Evolutionary conservation across 1,140 invertebrate species (phyloP), one percentile per base, ranked within the genome.

Genomic region (Aphelenchoides avenae): DNA sequence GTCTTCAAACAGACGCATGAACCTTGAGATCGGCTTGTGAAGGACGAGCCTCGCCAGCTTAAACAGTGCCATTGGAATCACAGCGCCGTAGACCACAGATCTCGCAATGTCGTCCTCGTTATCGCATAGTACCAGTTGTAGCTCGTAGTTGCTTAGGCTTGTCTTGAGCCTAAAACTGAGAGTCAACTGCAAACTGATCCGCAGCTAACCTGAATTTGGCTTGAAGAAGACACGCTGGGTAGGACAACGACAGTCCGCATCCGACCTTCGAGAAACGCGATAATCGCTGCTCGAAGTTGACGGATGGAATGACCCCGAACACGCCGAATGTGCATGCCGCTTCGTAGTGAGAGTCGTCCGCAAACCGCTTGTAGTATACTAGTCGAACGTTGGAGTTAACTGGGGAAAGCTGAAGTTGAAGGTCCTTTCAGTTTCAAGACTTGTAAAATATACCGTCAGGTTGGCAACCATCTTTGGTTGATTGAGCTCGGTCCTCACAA

Each of bases 41-140:
- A 68, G 37, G 29, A 74, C n/a, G 3, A 69, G 13, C 50, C 64
- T 65, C 4, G 55, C 56, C n/a, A 64, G 30, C 33, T 73, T 61
- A 24, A 66, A 64, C 22, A 31, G 40, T 30, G 59, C 41, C 20
- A 18, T 57, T 26, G 70, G 70, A 9, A 75, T 5, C 18, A 72
- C 40, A 29, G 66, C 42, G 24, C 71, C 71, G 47, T 61, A 73
- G 29, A 75, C 46, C 9, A 58, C 48, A 41, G 57, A 55, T 18
- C 67, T 33, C 15, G 44, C 53, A 47, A 75, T 34, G 20, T 70
- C 61, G 33, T 75, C 72, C 34, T 68, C 53, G 40, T 64, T 57
- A 36, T 75, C 72, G 40, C 72, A 75, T 4, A 75, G 56, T n/a
- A 74, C 47, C 18, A 73, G 48, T 43, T 66, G 52, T 20, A 70